phyloP scores from a whole-genome alignment of 2,113 vertebrate genomes.

The Egretta garzetta region DNA sequence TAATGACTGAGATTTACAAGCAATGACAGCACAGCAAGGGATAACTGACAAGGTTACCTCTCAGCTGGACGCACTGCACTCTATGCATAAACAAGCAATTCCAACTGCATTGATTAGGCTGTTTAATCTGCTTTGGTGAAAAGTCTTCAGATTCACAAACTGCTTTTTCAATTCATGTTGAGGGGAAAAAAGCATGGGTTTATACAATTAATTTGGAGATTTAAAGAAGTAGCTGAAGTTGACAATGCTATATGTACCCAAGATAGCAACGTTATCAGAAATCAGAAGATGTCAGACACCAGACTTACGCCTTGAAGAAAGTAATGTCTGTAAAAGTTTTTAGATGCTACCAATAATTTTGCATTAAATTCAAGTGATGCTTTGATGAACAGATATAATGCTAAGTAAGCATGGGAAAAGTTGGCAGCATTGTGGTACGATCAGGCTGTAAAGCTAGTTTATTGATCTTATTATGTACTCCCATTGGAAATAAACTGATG shows the following conservation, averaged over 20 bases:
- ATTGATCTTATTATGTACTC: not conserved
- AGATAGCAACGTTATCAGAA: not conserved
- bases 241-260: accelerated
- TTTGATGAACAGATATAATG: not conserved
- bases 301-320: not conserved
- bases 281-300: too few relatives aligned
- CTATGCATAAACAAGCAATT: not conserved
- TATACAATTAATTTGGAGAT: not conserved
- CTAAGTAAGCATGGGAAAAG: not conserved
- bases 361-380: not conserved
- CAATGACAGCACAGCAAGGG: not conserved
- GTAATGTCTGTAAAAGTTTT: not conserved
- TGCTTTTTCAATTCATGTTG: not conserved
- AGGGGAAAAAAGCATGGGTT: not conserved
- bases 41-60: not conserved
- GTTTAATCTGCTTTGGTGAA: not conserved
- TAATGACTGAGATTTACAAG: not conserved
- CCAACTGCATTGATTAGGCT: not conserved
- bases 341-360: not conserved
- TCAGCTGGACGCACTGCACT: not conserved
- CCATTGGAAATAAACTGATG: not conserved
- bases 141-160: not conserved
- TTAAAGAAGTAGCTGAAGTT: not conserved
- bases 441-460: not conserved
- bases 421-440: not conserved